Base-by-base conservation (phyloP, 2,888 invertebrate genomes). In the Drosophila greeni region DNA sequence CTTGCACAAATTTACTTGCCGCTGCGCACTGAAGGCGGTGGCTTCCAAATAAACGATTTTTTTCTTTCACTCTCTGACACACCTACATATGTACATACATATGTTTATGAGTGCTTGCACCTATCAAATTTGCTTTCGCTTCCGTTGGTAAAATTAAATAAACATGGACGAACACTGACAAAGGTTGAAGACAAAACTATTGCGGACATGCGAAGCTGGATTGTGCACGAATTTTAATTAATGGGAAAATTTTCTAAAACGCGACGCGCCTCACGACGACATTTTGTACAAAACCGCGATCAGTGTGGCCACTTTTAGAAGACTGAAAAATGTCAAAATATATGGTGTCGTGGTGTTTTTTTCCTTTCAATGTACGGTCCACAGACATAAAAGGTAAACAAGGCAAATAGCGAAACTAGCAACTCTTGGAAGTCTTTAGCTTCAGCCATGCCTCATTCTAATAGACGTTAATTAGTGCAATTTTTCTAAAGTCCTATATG, bases 1-100 rank as follows among this genome's bases (percentile, higher is more conserved):
- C 29, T 55, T 55, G 56, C 56, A 40, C 52, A 36, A 42, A 56
- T 56, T 43, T 23, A 59, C 34, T 55, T 16, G 52, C 52, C 43
- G 31, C 55, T 58, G 55, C 34, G 34, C 42, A 34, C 26, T 43
- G n/a, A 42, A 36, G 58, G 56, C 56, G 56, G 58, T 55, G 58
- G 43, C 58, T 53, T 24, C 9, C 8, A 16, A 33, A 33, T 40
- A 33, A 53, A 26, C 18, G 24, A 14, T 40, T 33, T 33, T 43
- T 43, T 14, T 29, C 9, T 16, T 34, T 40, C 14, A 12, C 11
- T 16, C 26, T 23, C 5, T 36, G 33, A 34, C 54, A 42, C 58
- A 42, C 55, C 42, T 20, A 42, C 55, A 34, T 20, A 26, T 26
- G 7, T 11, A 20, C 12, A 33, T 34, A 24, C 18, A 33, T 36